Conservation (phyloP, 2,113 vertebrate species). For the Sialia sialis region DNA sequence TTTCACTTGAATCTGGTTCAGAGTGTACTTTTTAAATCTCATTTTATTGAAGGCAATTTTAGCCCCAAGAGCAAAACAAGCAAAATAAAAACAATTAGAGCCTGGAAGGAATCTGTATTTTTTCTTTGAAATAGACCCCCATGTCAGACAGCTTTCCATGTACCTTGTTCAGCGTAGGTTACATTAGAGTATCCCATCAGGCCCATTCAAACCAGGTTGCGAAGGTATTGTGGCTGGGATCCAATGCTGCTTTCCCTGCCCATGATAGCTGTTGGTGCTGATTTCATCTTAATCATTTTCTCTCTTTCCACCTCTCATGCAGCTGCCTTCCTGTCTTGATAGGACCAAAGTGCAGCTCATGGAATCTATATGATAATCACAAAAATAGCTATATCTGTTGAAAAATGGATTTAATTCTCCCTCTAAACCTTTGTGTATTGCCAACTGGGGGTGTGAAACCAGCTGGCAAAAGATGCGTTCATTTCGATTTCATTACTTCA, state of each 20-base stretch:
- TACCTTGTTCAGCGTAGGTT: neutral
- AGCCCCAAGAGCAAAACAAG: constrained; percentile 13
- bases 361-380: constrained; percentile 61
- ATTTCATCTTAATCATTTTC: constrained; percentile 40
- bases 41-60: neutral
- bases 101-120: constrained; percentile 1
- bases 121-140: neutral
- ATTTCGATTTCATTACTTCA: constrained; percentile 49
- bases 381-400: constrained; percentile 60
- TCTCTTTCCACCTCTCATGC: constrained; percentile 57
- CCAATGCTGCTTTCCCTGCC: neutral
- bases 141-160: neutral
- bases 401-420: constrained; percentile 62
- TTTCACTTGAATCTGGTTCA: neutral
- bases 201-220: constrained; percentile 35
- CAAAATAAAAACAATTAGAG: constrained; percentile 26
- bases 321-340: constrained; percentile 54
- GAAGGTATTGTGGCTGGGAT: constrained; percentile 29
- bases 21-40: neutral
- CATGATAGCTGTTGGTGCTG: constrained; percentile 10
- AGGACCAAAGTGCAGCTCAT: constrained; percentile 55
- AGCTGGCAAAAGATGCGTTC: constrained; percentile 56
- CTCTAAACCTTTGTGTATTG: constrained; percentile 60
- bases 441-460: constrained; percentile 69
- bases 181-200: constrained; percentile 27